Conservation (phyloP, 1,140 invertebrate species). For the Zelostemma sp. region DNA sequence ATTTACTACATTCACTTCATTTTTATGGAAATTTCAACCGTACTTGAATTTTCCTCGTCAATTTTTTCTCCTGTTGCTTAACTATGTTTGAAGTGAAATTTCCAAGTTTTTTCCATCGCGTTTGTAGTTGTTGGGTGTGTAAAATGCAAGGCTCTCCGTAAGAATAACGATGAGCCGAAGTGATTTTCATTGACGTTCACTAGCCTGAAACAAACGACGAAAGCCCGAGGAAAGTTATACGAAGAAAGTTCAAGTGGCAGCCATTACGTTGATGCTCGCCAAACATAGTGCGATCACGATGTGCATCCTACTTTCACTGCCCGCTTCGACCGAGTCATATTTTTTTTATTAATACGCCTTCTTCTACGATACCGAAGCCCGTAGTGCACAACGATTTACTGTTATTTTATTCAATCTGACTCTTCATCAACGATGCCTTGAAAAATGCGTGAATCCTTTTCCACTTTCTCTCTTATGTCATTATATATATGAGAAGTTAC, state of each 20-base stretch:
- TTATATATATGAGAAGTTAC: not conserved
- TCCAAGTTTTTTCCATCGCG: no score
- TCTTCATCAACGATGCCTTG: not conserved
- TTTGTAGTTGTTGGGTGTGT: not conserved
- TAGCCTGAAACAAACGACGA: constrained; percentile 2
- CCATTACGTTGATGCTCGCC: constrained; percentile 20
- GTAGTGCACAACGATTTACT: not conserved
- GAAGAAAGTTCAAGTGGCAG: constrained; percentile 14
- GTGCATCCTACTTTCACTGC: constrained; percentile 58
- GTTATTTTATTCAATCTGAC: constrained; percentile 5
- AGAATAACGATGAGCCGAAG: constrained; percentile 15
- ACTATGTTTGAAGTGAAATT: no score
- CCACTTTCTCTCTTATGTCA: not conserved
- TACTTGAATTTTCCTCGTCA: no score
- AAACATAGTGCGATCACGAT: constrained; percentile 17
- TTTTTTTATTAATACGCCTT: constrained; percentile 1
- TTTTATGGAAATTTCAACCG: not conserved
- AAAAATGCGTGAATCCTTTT: not conserved
- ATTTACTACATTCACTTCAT: constrained; percentile 7
- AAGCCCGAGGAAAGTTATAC: constrained; percentile 34
- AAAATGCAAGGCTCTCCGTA: not conserved
- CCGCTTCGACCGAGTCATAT: not conserved
- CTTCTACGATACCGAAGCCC: not conserved
- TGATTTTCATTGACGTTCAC: constrained; percentile 27
- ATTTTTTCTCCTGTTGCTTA: no score